Conservation (phyloP, 2,888 invertebrate genomes). For the Luperina nickerlii region DNA sequence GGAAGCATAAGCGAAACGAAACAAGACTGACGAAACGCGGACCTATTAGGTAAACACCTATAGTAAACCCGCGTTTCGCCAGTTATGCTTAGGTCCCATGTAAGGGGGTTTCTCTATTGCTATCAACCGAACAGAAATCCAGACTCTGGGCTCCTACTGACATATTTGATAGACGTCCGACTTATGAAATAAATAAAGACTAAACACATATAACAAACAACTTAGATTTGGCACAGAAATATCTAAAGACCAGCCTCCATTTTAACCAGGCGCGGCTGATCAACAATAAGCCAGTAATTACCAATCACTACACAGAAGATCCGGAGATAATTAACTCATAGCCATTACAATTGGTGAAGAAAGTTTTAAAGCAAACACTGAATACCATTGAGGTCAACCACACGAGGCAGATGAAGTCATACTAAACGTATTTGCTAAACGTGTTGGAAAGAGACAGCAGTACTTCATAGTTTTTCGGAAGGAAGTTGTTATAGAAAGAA, state of each 20-base stretch:
- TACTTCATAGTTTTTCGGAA: background rate
- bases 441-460: slow-evolving; percentile 22
- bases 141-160: background rate
- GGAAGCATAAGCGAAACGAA: too few relatives aligned
- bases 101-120: too few relatives aligned
- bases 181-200: background rate
- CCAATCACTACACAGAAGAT: slow-evolving; percentile 16
- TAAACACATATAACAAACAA: background rate
- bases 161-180: background rate
- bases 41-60: too few relatives aligned
- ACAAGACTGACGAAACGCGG: too few relatives aligned
- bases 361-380: slow-evolving; percentile 45
- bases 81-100: too few relatives aligned
- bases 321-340: slow-evolving; percentile 19
- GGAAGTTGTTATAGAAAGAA: background rate
- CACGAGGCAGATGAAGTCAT: slow-evolving; percentile 40
- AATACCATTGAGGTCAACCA: slow-evolving; percentile 43
- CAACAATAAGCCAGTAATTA: slow-evolving; percentile 1
- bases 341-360: slow-evolving; percentile 27
- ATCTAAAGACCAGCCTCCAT: background rate
- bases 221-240: background rate
- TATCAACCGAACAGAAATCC: background rate
- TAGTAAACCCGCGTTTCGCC: too few relatives aligned
- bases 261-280: background rate
- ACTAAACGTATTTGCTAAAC: slow-evolving; percentile 36